phyloP scores from a whole-genome alignment of 2,888 invertebrate genomes.

The Erebia aethiops region DNA sequence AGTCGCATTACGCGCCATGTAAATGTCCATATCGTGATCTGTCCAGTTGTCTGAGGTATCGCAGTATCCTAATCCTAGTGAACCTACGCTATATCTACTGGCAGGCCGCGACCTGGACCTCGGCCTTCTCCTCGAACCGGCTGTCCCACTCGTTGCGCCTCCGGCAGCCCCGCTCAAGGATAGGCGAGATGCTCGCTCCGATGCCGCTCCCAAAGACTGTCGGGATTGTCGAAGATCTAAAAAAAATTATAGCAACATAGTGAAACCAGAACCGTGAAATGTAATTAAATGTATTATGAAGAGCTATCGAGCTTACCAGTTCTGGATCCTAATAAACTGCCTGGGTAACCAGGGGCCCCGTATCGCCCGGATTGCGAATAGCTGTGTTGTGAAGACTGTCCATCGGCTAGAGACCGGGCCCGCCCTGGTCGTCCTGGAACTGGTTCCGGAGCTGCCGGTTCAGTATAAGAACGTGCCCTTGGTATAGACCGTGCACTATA shows the following conservation, averaged over 20 bases:
- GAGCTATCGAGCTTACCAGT: constrained; percentile 55
- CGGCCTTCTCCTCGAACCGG: constrained; percentile 87
- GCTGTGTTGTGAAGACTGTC: constrained; percentile 92
- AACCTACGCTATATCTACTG: constrained; percentile 91
- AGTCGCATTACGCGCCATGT: constrained; percentile 95
- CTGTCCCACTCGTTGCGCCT: constrained; percentile 84
- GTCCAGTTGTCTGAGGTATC: constrained; percentile 97
- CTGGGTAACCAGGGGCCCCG: constrained; percentile 88
- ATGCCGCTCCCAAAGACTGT: constrained; percentile 91
- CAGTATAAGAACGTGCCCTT: constrained; percentile 91
- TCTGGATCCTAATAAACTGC: constrained; percentile 83
- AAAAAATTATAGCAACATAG: constrained; percentile 38
- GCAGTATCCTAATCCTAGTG: constrained; percentile 92
- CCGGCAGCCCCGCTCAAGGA: constrained; percentile 86
- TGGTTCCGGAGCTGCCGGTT: constrained; percentile 86
- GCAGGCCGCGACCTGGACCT: constrained; percentile 91
- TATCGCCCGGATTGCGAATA: constrained; percentile 93
- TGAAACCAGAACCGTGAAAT: not conserved
- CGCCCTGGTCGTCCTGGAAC: constrained; percentile 90
- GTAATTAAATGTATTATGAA: not conserved
- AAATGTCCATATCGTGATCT: constrained; percentile 97
- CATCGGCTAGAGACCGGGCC: constrained; percentile 92
- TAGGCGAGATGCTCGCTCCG: constrained; percentile 90
- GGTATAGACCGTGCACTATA: constrained; percentile 96
- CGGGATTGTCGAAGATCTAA: constrained; percentile 92